Evolutionary conservation across 2,888 invertebrate genomes (phyloP).

Genomic region (Dolomedes plantarius): DNA sequence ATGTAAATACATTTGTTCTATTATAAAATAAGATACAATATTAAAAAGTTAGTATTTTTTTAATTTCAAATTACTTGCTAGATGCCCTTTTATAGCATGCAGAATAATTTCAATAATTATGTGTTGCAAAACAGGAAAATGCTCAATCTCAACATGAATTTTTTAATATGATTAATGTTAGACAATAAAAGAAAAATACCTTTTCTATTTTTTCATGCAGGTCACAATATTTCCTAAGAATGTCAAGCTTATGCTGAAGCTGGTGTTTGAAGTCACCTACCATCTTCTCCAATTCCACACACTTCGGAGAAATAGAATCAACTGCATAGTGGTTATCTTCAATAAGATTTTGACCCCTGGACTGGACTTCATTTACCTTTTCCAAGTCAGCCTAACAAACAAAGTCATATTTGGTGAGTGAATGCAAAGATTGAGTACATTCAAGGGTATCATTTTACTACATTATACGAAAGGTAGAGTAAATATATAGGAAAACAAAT

Average conservation of each 20-base stretch:
- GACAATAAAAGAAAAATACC: slow-evolving; percentile 79
- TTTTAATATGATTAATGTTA: slow-evolving; percentile 29
- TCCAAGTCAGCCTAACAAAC: slow-evolving; percentile 84
- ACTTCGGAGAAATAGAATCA: slow-evolving; percentile 96
- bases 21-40: too few relatives aligned
- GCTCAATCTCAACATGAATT: too few relatives aligned
- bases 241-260: slow-evolving; percentile 82
- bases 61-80: too few relatives aligned
- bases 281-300: slow-evolving; percentile 92
- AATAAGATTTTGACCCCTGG: slow-evolving; percentile 86
- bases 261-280: slow-evolving; percentile 88
- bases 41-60: too few relatives aligned
- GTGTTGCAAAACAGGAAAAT: too few relatives aligned
- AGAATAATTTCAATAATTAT: too few relatives aligned
- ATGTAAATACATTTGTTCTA: too few relatives aligned
- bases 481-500: not conserved
- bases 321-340: slow-evolving; percentile 89
- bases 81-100: too few relatives aligned
- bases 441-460: too few relatives aligned
- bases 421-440: too few relatives aligned
- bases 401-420: too few relatives aligned
- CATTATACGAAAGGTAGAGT: not conserved
- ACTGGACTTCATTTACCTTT: slow-evolving; percentile 86
- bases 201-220: slow-evolving; percentile 95
- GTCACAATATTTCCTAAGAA: slow-evolving; percentile 88